Evolutionary conservation across 2,797 vertebrate species (phyloP).

Genomic region (Strix occidentalis): DNA sequence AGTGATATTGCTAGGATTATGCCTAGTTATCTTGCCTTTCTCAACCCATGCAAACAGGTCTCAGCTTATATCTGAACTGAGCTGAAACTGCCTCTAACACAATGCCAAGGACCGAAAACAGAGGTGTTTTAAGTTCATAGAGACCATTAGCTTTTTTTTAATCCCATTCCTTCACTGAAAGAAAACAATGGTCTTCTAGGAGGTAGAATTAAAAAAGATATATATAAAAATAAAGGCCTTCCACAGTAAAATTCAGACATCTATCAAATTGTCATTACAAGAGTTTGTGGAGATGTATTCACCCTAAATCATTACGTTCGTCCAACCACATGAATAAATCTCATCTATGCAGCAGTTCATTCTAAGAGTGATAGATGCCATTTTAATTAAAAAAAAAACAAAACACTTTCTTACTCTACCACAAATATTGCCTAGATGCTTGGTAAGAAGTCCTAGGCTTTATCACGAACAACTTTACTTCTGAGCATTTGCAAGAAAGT

Average conservation of each 20-base stretch:
- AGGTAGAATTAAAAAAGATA: not conserved
- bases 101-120: not conserved
- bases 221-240: not conserved
- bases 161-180: not conserved
- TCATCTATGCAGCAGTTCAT: not conserved
- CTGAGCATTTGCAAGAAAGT: not conserved
- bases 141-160: not conserved
- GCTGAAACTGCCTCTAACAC: not conserved
- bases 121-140: fast-evolving
- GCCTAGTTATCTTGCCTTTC: not conserved
- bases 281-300: not conserved
- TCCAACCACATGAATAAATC: not conserved
- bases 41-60: not conserved
- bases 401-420: not conserved
- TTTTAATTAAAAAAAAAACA: not conserved
- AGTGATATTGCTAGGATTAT: not conserved
- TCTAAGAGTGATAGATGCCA: fast-evolving
- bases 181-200: not conserved
- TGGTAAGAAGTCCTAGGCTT: not conserved
- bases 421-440: not conserved
- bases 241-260: not conserved
- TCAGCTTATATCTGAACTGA: not conserved
- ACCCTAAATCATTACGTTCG: not conserved
- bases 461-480: not conserved
- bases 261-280: not conserved